Conservation (phyloP, 2,113 vertebrate species). For the Aplodontia rufa region DNA sequence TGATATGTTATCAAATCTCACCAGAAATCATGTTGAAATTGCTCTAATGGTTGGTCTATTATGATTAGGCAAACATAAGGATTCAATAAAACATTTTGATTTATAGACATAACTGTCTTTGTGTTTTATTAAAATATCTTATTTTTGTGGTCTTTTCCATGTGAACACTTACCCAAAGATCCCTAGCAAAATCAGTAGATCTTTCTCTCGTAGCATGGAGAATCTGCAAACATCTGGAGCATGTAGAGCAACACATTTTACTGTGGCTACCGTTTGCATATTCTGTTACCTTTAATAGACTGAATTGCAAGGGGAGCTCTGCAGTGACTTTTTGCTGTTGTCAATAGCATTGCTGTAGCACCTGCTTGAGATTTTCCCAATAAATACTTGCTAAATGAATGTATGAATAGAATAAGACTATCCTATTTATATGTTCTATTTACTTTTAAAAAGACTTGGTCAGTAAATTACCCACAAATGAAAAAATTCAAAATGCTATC, state of each 20-base stretch:
- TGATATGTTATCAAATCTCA: too few species aligned
- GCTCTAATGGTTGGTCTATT: neutral
- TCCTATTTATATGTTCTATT: too few species aligned
- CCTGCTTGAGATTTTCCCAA: neutral
- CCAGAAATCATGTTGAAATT: neutral
- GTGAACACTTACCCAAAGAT: neutral
- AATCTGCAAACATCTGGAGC: neutral
- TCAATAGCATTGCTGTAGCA: neutral
- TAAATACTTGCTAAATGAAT: neutral
- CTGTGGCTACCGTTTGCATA: neutral
- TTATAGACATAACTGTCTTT: neutral
- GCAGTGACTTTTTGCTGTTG: neutral
- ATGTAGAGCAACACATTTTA: neutral
- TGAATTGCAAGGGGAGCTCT: neutral
- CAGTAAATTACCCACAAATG: neutral
- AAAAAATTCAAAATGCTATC: neutral
- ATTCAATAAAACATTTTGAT: neutral
- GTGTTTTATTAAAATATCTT: neutral
- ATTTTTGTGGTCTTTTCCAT: neutral
- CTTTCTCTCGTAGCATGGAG: neutral
- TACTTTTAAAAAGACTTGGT: neutral
- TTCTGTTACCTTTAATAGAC: neutral
- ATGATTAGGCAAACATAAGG: neutral
- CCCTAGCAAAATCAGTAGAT: neutral
- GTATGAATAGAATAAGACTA: neutral